Evolutionary conservation across 2,888 invertebrate species (phyloP), one percentile per base, ranked within the genome.

Genomic region (Tupiocoris notatus): DNA sequence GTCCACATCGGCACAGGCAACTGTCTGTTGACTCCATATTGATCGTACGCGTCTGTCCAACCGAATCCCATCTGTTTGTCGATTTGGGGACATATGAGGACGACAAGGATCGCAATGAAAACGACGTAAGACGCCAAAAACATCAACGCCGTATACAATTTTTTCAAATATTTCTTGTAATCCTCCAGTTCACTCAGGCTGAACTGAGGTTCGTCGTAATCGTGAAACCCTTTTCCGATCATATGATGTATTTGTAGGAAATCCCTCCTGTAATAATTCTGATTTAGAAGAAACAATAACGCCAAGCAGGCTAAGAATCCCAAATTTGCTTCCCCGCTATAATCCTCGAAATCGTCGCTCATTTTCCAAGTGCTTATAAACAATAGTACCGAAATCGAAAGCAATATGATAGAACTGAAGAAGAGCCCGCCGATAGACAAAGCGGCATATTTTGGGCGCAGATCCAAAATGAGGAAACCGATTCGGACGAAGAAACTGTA

Each of bases 101-200:
- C 62, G 17, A 73, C 73, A 12, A 73, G 63, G 18, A 73, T 9
- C 18, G 25, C 73, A 0, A 73, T 73, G 17, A 73, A 18, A 20
- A 56, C 73, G 23, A 73, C 73, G n/a, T 73, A 73, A n/a, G 16
- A 54, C 1, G 73, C 73, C 63, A 73, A 39, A 21, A 73, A n/a
- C 1, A 73, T 63, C 22, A 73, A 20, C 3, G 63, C 63, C 62
- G 39, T 1, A 21, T 73, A 61, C n/a, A 62, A 39, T 18, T 73
- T 73, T 16, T 7, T 57, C 63, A 73, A n/a, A 1, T 25, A 23
- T n/a, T 24, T 23, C 17, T 54, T 73, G n/a, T 9, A 62, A 21
- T 73, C 23, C 9, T 39, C 63, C 21, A 73, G 6, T 9, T 62
- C 73, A 20, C 39, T 54, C 9, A 62, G 63, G 21, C 54, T 39